A percentile compares a stretch with the other conserved stretches of the same genome.
phyloP scores from a whole-genome alignment of 2,113 vertebrate genomes.

The Brachypteracias leptosomus region DNA sequence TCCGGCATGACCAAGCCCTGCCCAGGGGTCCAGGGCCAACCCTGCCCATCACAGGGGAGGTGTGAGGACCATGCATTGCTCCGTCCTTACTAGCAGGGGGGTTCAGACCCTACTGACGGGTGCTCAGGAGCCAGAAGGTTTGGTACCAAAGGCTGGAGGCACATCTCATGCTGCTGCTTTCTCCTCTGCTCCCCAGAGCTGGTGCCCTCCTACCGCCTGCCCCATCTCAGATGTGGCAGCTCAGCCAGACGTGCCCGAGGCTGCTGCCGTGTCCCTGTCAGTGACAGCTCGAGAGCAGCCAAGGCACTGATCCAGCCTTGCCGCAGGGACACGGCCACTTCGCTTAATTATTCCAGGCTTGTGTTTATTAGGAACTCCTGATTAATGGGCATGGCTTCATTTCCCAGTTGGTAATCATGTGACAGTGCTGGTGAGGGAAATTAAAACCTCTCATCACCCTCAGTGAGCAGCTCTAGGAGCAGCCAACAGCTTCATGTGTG shows the following conservation, averaged over 20 bases:
- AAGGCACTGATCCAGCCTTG: background rate
- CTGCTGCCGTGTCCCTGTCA: background rate
- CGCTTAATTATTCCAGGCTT: background rate
- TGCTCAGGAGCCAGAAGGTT: background rate
- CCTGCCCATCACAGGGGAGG: background rate
- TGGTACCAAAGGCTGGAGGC: background rate
- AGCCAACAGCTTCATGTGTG: accelerated
- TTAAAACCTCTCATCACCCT: background rate
- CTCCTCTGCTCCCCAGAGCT: accelerated
- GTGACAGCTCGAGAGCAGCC: background rate
- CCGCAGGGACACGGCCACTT: accelerated
- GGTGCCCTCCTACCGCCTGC: accelerated
- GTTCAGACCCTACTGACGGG: background rate
- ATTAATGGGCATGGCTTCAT: background rate
- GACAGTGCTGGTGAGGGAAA: background rate
- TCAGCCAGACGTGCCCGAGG: background rate
- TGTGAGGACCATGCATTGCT: accelerated
- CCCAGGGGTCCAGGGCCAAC: background rate
- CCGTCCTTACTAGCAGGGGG: background rate
- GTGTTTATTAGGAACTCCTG: background rate
- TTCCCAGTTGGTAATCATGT: background rate
- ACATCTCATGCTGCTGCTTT: accelerated
- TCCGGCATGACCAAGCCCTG: background rate
- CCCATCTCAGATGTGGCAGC: accelerated
- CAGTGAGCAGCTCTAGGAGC: background rate